A percentile compares a stretch with the other conserved stretches of the same genome.
Evolutionary conservation across 92 coral and sea anemone species (phyloP).

Genomic region (Epizoanthus rinbou): DNA sequence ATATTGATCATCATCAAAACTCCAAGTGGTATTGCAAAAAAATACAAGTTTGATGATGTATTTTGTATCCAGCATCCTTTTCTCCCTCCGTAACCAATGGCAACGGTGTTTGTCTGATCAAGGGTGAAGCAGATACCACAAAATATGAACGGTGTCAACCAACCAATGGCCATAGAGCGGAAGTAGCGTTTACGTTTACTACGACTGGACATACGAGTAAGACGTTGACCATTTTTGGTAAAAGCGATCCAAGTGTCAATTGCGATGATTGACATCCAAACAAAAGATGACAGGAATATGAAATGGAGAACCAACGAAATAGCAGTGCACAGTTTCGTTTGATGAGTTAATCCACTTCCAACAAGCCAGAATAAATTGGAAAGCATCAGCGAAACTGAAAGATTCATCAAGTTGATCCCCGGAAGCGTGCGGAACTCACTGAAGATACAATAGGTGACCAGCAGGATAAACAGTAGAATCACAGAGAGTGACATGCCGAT

Average conservation of each 20-base stretch:
- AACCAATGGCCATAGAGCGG: constrained; percentile 28
- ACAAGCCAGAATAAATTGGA: constrained; percentile 56
- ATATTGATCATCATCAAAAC: no score
- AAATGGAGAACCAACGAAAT: constrained; percentile 16
- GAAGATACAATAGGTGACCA: not conserved
- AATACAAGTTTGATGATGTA: not conserved
- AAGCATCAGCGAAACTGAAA: constrained; percentile 46
- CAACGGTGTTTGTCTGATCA: constrained; percentile 51
- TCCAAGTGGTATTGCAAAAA: no score
- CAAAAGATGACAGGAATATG: not conserved
- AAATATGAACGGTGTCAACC: constrained; percentile 41
- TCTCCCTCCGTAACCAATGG: constrained; percentile 58
- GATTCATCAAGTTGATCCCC: constrained; percentile 54
- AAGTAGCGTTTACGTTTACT: constrained; percentile 45
- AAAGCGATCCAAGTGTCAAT: constrained; percentile 35
- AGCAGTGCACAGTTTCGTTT: not conserved
- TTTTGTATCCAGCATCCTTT: constrained; percentile 59
- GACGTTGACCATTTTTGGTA: constrained; percentile 23
- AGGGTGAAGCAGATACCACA: constrained; percentile 51
- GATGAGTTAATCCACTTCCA: constrained; percentile 38
- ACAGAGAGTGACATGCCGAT: constrained; percentile 52
- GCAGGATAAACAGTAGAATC: constrained; percentile 34
- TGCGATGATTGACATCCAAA: constrained; percentile 32
- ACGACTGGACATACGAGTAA: constrained; percentile 31
- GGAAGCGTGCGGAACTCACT: constrained; percentile 60